A percentile compares a stretch with the other conserved stretches of the same genome.
Evolutionary conservation across 2,113 vertebrate genomes (phyloP).

Genomic region (Bos taurus): DNA sequence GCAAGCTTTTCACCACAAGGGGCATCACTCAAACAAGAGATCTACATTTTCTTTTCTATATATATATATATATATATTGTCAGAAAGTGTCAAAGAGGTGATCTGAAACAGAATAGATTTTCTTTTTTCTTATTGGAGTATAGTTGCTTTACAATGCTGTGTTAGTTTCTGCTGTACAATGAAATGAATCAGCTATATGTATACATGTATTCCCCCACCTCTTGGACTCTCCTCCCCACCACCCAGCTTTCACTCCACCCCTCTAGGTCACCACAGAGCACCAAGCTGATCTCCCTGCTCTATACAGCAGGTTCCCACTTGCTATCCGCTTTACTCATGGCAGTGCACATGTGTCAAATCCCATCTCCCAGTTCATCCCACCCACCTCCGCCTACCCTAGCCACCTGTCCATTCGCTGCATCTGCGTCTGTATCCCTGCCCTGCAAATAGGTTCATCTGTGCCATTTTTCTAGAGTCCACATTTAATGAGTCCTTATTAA

Average conservation of each 20-base stretch:
- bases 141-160: background rate
- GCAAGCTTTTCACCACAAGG: background rate
- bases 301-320: background rate
- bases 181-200: background rate
- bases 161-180: background rate
- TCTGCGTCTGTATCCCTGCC: background rate
- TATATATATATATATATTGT: background rate
- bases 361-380: background rate
- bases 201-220: fast-evolving
- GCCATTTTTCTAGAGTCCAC: background rate
- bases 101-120: background rate
- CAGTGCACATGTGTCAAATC: background rate
- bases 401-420: background rate
- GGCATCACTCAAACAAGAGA: background rate
- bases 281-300: background rate
- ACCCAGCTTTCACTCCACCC: background rate
- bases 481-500: background rate
- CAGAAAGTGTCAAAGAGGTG: background rate
- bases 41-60: background rate
- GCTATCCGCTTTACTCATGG: background rate
- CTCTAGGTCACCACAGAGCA: background rate
- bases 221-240: background rate
- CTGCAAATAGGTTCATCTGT: background rate
- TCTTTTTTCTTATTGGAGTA: background rate
- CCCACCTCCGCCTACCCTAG: background rate